Base-by-base conservation (phyloP, 2,113 vertebrate genomes). In the Phalacrocorax aristotelis region DNA sequence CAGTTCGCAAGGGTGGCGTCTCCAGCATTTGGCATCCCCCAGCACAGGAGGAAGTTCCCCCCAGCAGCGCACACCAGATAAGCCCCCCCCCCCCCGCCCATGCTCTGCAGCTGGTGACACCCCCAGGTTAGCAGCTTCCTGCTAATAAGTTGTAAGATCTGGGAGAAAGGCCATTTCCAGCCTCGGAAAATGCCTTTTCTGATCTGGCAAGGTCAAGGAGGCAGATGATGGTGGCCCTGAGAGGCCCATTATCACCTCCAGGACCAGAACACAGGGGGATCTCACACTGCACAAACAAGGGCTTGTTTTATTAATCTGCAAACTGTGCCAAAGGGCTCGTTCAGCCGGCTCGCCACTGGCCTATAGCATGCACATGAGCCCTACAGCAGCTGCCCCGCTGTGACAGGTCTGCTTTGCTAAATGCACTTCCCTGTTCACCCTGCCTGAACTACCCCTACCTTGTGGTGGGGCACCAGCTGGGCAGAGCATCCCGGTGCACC, bases 301-400 rank as follows among this genome's bases (percentile, higher is more conserved):
- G 46, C 36, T 94, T 81, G 62, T 97, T 96, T 97, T 83, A 74
- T 60, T 83, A 92, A 93, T 87, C 66, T 48, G 60, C 30, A 77
- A 94, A 94, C 58, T 81, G 75, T 95, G 95, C 55, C 93, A 95
- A 93, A 96, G 93, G 69, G 79, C 78, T 94, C 15, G 3, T 22
- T 8, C 2, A 0, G 23, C 55, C 0, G 5, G 38, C 36, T 94
- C 0, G 0, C 49, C 1, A 0, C 57, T n/a, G 32, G 64, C 61
- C 81, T 76, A 91, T 10, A 48, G 23, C 1, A 1, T 38, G 54
- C 34, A 71, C 0, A 2, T 10, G 4, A 91, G 27, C 46, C 25
- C 55, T 52, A 26, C 34, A 54, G 90, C 38, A 76, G 66, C 75
- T 83, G 71, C 20, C 44, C 34, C 5, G 3, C 52, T 68, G 57